Evolutionary conservation across 2,888 invertebrate genomes (phyloP).

Genomic region (Nematopogon swammerdamellus): DNA sequence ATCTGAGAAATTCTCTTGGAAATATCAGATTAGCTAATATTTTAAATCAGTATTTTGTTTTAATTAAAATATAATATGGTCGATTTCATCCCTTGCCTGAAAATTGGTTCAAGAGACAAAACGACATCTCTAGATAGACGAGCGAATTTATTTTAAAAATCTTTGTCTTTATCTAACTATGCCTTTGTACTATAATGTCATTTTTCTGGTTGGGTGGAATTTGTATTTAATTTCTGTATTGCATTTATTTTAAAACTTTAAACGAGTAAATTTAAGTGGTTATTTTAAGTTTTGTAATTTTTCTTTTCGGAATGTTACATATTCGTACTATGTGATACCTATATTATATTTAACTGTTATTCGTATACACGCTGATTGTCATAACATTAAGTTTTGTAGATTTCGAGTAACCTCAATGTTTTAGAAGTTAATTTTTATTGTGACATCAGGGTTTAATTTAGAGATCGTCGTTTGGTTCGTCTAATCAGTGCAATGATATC

Average conservation of each 20-base stretch:
- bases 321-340: constrained; percentile 51
- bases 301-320: constrained; percentile 36
- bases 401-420: not conserved
- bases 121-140: too few relatives aligned
- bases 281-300: constrained; percentile 24
- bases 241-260: constrained; percentile 43
- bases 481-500: too few relatives aligned
- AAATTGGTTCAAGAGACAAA: too few relatives aligned
- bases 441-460: not conserved
- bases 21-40: not conserved
- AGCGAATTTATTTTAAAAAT: not conserved
- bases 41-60: not conserved
- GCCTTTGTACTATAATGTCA: constrained; percentile 21
- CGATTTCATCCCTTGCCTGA: too few relatives aligned
- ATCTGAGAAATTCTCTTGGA: not conserved
- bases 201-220: not conserved
- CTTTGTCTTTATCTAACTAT: not conserved
- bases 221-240: constrained; percentile 15
- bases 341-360: constrained; percentile 24
- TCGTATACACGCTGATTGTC: constrained; percentile 2
- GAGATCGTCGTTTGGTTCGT: not conserved
- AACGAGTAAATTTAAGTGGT: constrained; percentile 19
- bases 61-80: not conserved
- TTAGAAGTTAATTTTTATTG: not conserved
- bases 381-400: not conserved